phyloP scores from a whole-genome alignment of 2,888 invertebrate genomes.

The Lymantria monacha region DNA sequence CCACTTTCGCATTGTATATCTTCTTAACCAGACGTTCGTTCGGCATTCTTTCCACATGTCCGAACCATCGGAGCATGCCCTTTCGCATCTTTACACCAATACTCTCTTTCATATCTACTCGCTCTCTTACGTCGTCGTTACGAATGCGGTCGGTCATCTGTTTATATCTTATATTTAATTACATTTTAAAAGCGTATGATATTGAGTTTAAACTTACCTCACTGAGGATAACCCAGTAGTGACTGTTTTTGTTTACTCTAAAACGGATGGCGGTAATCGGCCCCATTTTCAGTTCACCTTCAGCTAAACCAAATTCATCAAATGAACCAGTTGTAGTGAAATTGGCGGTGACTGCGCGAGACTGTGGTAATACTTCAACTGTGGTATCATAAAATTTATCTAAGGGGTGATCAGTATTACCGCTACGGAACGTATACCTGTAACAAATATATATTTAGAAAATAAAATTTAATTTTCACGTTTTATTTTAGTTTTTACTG shows the following conservation, averaged over 20 bases:
- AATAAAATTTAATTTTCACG: background rate
- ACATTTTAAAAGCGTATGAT: too few relatives aligned
- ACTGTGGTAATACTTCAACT: constrained; percentile 88
- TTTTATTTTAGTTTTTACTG: background rate
- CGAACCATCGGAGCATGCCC: too few relatives aligned
- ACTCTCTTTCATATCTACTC: too few relatives aligned
- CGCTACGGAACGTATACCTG: constrained; percentile 92
- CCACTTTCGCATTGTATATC: too few relatives aligned
- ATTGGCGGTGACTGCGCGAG: constrained; percentile 74
- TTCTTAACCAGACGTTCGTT: too few relatives aligned
- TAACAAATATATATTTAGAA: constrained; percentile 11
- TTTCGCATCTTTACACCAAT: too few relatives aligned
- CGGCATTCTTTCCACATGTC: too few relatives aligned
- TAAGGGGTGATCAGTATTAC: constrained; percentile 93
- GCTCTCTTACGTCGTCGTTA: too few relatives aligned
- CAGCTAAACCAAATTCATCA: constrained; percentile 91
- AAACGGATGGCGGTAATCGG: constrained; percentile 87
- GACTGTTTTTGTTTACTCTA: constrained; percentile 90
- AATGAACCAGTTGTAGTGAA: constrained; percentile 89
- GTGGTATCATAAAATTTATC: constrained; percentile 94
- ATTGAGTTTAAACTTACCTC: constrained; percentile 83
- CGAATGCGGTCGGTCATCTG: too few relatives aligned
- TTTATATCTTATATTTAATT: too few relatives aligned
- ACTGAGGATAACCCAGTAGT: constrained; percentile 95
- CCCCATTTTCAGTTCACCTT: constrained; percentile 86